phyloP scores from a whole-genome alignment of 2,113 vertebrate genomes.

The Pan troglodytes region DNA sequence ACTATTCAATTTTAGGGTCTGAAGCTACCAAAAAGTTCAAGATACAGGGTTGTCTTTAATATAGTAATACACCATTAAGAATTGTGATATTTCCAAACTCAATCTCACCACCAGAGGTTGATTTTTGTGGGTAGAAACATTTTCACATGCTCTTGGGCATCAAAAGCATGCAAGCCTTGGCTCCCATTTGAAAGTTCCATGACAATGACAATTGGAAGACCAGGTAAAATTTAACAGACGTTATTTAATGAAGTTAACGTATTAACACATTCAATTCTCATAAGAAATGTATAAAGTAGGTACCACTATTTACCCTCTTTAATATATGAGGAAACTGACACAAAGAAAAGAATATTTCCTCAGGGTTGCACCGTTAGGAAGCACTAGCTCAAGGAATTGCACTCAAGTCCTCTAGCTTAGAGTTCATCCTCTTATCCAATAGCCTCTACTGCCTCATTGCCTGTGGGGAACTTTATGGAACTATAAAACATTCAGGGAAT shows the following conservation, averaged over 20 bases:
- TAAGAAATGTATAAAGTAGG: not conserved
- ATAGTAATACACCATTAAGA: slow-evolving; percentile 4
- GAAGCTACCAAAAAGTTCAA: slow-evolving; percentile 52
- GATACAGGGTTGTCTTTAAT: not conserved
- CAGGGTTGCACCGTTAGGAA: not conserved
- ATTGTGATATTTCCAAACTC: not conserved
- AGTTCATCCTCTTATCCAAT: not conserved
- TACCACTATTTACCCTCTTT: not conserved
- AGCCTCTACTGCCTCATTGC: not conserved
- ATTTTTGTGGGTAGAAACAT: not conserved
- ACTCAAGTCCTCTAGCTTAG: not conserved
- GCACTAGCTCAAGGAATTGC: not conserved
- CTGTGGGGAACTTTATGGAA: not conserved
- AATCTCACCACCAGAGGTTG: not conserved
- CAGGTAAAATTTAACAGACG: not conserved
- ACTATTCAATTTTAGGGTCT: slow-evolving; percentile 38
- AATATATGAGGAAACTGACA: not conserved
- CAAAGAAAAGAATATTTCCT: not conserved
- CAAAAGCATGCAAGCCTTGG: not conserved
- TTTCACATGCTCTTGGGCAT: not conserved
- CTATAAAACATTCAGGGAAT: slow-evolving; percentile 32
- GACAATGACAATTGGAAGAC: not conserved
- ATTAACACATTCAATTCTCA: not conserved
- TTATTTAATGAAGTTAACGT: not conserved
- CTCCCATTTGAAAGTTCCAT: not conserved